Evolutionary conservation across 2,888 invertebrate genomes (phyloP), one percentile per base, ranked within the genome.

Genomic region (Drosophila peninsularis): DNA sequence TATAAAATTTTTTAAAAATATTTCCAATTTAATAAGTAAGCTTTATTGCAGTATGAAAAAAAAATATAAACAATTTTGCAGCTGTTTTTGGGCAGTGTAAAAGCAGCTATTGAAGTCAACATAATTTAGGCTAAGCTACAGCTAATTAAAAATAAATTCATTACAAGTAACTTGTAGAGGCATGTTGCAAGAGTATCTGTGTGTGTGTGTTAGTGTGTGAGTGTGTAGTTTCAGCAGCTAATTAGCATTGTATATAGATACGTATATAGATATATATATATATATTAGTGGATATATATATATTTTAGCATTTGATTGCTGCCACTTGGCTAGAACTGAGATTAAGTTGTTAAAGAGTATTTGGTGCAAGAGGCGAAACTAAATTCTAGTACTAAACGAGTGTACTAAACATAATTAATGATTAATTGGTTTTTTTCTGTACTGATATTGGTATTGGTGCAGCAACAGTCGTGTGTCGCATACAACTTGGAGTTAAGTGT

Each of bases 161-260:
- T 32, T 66, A 62, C 27, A 41, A 50, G 49, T 50, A 63, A 32
- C 65, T 47, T 62, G 42, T 49, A 47, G 62, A 70, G 53, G 62
- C 54, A 30, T 45, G 24, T 58, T 62, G 39, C 39, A 60, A 39
- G 37, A 56, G 36, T 67, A 34, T 65, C 34, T 56, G 27, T 74
- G 41, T 62, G 49, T 72, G 39, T 45, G 44, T 62, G 39, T 32
- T 3, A 49, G 50, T 72, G 45, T 63, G 53, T 61, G 41, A 65
- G 45, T 56, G 54, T 72, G 44, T 64, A 54, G 45, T 39, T 67
- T 82, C 72, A 88, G 87, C 89, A 87, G 88, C 89, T 89, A 88
- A 87, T 88, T 87, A 87, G 89, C 87, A 74, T 74, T 76, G 14
- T 17, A 45, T 21, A 49, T 49, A 49, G 47, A 49, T 32, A 49